Evolutionary conservation across 2,113 vertebrate genomes (phyloP), one percentile per base, ranked within the genome.

Genomic region (Glaucidium brasilianum): DNA sequence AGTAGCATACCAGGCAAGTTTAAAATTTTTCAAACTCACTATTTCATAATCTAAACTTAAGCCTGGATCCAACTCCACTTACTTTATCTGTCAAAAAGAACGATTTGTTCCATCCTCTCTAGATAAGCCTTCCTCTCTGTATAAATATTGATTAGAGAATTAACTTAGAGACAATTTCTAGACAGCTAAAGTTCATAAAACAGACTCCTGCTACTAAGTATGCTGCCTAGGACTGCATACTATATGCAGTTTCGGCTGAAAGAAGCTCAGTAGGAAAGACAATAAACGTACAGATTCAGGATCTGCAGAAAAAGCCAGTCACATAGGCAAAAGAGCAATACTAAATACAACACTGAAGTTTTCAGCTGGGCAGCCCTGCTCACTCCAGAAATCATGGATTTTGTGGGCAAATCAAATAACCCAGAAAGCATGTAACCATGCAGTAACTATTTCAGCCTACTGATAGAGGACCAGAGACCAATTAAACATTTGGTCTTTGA

Each of bases 71-170:
- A 56, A 56, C 20, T 52, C 34, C 21, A 63, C n/a, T 95, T 89
- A 67, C 52, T 59, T 68, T 2, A 88, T 34, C 50, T 73, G 64
- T 49, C 85, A 73, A 69, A 84, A 92, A 60, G n/a, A 92, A n/a
- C 26, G 10, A 55, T 92, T 90, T 85, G 14, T 69, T 77, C 55
- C 45, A 43, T 39, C 68, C 94, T 56, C 45, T 60, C 34, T 15
- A 60, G 60, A 78, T 43, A 6, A 90, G 50, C 34, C 64, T 74
- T 74, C 60, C 50, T 56, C 39, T 32, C 78, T 52, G 52, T 56
- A 93, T 56, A 75, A 89, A 90, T 90, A 90, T 52, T 88, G 55
- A 95, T 85, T 45, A 76, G 27, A 71, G 52, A 45, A 66, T 58
- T 22, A 77, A 60, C 43, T 95, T 59, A 43, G 59, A 88, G 35